phyloP scores from a whole-genome alignment of 2,113 vertebrate genomes.

The Steatornis caripensis region DNA sequence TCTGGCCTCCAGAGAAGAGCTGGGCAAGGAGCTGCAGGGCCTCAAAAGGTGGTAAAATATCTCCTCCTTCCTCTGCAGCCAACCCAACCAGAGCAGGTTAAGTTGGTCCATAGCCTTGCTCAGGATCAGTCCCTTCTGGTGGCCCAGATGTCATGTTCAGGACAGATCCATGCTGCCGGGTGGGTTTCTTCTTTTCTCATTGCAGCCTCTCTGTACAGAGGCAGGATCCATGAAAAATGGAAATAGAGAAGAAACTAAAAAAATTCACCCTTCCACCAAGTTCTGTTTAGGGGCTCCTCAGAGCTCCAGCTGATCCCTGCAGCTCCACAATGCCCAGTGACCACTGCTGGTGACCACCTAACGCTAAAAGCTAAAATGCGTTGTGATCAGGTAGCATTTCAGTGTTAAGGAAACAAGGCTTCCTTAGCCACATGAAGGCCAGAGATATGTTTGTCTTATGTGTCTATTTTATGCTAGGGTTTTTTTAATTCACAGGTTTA shows the following conservation, averaged over 20 bases:
- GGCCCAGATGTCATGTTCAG: neutral
- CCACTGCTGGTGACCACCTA: fast-evolving
- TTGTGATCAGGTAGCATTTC: neutral
- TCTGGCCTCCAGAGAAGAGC: neutral
- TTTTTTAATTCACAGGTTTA: neutral
- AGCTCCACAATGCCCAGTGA: neutral
- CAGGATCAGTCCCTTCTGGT: neutral
- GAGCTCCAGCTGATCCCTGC: neutral
- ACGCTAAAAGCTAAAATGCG: neutral
- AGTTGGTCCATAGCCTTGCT: neutral
- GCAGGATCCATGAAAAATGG: neutral
- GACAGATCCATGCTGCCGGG: neutral
- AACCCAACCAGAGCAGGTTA: neutral
- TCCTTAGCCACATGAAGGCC: neutral
- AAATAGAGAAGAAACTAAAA: neutral
- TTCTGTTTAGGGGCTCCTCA: neutral
- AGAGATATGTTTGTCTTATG: neutral
- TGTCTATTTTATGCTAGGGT: neutral
- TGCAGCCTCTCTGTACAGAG: neutral
- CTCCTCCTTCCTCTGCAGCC: neutral
- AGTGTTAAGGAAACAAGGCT: neutral
- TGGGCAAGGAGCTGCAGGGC: fast-evolving
- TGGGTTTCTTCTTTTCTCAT: neutral
- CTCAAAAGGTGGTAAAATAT: neutral
- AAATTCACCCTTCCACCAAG: neutral